Percentiles rank a stretch among this genome's conserved stretches.
phyloP scores from a whole-genome alignment of 2,888 invertebrate genomes.

The Arenicola marina region DNA sequence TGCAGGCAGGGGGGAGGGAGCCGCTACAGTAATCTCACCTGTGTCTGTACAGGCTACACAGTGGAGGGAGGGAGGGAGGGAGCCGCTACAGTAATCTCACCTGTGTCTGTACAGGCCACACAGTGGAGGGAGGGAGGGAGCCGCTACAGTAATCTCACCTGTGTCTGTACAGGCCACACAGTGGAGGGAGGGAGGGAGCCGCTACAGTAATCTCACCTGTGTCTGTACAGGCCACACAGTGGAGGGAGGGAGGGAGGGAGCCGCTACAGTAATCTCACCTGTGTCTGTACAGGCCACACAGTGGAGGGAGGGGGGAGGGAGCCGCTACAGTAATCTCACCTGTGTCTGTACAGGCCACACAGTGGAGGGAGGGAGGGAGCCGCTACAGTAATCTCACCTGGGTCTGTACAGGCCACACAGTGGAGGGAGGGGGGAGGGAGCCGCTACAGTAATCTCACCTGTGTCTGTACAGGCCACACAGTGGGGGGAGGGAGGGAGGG shows the following conservation, averaged over 20 bases:
- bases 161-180: conserved; percentile 90
- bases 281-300: conserved; percentile 90
- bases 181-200: conserved; percentile 88
- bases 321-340: no score
- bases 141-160: no score
- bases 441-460: no score
- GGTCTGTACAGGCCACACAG: conserved; percentile 90
- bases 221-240: conserved; percentile 94
- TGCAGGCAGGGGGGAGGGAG: no score
- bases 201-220: no score
- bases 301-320: conserved; percentile 88
- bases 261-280: no score
- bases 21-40: no score
- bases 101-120: conserved; percentile 84
- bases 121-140: conserved; percentile 93
- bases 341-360: conserved; percentile 87
- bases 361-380: conserved; percentile 91
- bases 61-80: conserved; percentile 88
- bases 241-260: no score
- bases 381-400: conserved; percentile 41
- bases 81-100: no score
- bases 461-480: conserved; percentile 90
- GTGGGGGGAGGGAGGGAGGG: conserved; percentile 88
- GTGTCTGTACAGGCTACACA: conserved; percentile 90
- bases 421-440: no score